Evolutionary conservation across 2,888 invertebrate genomes (phyloP).

Genomic region (Calameuta filiformis): DNA sequence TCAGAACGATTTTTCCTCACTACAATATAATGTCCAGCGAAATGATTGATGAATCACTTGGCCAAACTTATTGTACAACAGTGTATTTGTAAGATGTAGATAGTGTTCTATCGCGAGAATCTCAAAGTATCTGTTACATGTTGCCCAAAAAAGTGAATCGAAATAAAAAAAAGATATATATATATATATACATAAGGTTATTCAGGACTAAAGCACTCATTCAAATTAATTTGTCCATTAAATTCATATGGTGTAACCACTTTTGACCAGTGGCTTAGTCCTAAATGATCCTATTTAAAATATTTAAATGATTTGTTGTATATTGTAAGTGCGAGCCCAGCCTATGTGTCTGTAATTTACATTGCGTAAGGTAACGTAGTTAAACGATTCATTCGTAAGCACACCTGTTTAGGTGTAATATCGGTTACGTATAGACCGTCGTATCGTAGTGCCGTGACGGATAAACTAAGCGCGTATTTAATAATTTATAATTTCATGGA

Average conservation of each 20-base stretch:
- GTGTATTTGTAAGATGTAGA: slow-evolving; percentile 23
- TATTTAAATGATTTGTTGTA: slow-evolving; percentile 19
- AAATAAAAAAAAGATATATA: slow-evolving; percentile 16
- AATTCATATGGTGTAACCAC: not conserved
- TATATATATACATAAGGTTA: not conserved
- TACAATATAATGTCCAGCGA: not conserved
- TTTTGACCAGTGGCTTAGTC: not conserved
- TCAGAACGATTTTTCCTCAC: not conserved
- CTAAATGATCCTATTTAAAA: not conserved
- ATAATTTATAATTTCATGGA: slow-evolving; percentile 35
- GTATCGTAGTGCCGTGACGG: slow-evolving; percentile 37
- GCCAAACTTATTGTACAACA: not conserved
- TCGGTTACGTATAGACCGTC: slow-evolving; percentile 35
- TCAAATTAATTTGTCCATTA: not conserved
- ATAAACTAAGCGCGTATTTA: slow-evolving; percentile 33
- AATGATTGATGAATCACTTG: not conserved
- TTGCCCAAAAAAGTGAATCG: slow-evolving; percentile 33
- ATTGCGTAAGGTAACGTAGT: slow-evolving; percentile 4
- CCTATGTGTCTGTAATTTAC: slow-evolving; percentile 40
- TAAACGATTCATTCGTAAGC: slow-evolving; percentile 1
- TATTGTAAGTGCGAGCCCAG: slow-evolving; percentile 39
- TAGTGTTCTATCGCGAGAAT: slow-evolving; percentile 50
- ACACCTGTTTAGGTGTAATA: not conserved
- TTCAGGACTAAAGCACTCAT: not conserved
- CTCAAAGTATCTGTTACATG: slow-evolving; percentile 55